Evolutionary conservation across 2,888 invertebrate genomes (phyloP).

Genomic region (Laothoe populi): DNA sequence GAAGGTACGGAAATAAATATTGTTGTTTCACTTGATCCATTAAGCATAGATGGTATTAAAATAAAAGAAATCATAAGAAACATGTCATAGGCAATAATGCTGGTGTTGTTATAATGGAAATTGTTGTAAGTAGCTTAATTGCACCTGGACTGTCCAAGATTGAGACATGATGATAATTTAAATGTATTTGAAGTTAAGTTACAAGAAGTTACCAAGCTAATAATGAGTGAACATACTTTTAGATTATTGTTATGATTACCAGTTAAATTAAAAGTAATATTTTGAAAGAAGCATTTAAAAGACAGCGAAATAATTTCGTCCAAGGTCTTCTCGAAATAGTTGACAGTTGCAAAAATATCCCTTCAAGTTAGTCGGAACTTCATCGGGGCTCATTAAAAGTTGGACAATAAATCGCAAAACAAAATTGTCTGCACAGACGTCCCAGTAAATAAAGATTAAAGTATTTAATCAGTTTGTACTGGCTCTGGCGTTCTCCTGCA

Average conservation of each 20-base stretch:
- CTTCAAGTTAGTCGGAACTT: constrained; percentile 47
- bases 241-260: no score
- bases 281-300: not conserved
- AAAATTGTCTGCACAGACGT: constrained; percentile 70
- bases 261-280: not conserved
- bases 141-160: constrained; percentile 26
- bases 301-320: constrained; percentile 6
- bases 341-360: constrained; percentile 33
- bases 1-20: constrained; percentile 31
- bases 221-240: not conserved
- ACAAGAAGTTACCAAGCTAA: not conserved
- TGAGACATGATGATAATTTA: constrained; percentile 17
- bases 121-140: constrained; percentile 44
- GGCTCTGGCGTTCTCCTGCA: constrained; percentile 48
- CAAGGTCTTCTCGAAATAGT: constrained; percentile 32
- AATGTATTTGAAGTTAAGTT: not conserved
- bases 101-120: constrained; percentile 48
- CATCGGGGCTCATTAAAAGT: constrained; percentile 68
- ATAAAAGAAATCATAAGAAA: constrained; percentile 57
- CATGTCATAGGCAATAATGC: constrained; percentile 59
- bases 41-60: constrained; percentile 64
- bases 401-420: constrained; percentile 72
- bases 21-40: constrained; percentile 65
- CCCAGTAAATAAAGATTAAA: constrained; percentile 80
- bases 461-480: constrained; percentile 77